Conservation (phyloP, 2,888 invertebrate species). For the Drosophila macrothrix region DNA sequence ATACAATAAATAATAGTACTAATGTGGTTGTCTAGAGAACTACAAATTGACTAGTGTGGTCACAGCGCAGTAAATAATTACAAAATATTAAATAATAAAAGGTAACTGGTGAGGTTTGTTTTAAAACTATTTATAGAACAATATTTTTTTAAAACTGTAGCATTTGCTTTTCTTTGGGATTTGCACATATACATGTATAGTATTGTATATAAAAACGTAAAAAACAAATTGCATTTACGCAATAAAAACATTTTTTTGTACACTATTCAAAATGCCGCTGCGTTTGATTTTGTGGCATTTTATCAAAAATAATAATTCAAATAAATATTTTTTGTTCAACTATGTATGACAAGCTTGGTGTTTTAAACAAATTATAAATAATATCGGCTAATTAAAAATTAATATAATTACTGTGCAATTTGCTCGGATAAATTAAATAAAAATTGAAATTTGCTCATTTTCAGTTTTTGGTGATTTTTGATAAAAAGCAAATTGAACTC, state of each 20-base stretch:
- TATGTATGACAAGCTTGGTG: conserved; percentile 56
- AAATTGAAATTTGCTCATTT: conserved; percentile 60
- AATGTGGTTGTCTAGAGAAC: conserved; percentile 45
- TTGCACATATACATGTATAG: conserved; percentile 29
- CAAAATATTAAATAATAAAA: conserved; percentile 13
- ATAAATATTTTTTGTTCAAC: conserved; percentile 1
- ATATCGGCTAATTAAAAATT: conserved; percentile 14
- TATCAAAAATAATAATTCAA: conserved; percentile 18
- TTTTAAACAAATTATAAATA: conserved; percentile 11
- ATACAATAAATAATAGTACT: conserved; percentile 13
- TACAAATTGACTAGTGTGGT: conserved; percentile 45
- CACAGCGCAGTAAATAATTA: conserved; percentile 25
- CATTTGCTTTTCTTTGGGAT: conserved; percentile 37
- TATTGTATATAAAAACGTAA: conserved; percentile 65
- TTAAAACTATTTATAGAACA: conserved; percentile 38
- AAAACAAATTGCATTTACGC: conserved; percentile 86
- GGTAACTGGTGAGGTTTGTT: conserved; percentile 44
- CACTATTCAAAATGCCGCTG: conserved; percentile 41
- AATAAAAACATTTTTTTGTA: conserved; percentile 69
- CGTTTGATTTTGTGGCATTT: conserved; percentile 44
- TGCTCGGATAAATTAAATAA: conserved; percentile 38
- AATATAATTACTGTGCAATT: conserved; percentile 65
- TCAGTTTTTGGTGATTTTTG: conserved; percentile 38
- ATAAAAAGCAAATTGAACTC: conserved; percentile 72
- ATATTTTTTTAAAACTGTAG: conserved; percentile 15